Evolutionary conservation across 2,797 vertebrate species (phyloP).

Genomic region (Remorina albescens): DNA sequence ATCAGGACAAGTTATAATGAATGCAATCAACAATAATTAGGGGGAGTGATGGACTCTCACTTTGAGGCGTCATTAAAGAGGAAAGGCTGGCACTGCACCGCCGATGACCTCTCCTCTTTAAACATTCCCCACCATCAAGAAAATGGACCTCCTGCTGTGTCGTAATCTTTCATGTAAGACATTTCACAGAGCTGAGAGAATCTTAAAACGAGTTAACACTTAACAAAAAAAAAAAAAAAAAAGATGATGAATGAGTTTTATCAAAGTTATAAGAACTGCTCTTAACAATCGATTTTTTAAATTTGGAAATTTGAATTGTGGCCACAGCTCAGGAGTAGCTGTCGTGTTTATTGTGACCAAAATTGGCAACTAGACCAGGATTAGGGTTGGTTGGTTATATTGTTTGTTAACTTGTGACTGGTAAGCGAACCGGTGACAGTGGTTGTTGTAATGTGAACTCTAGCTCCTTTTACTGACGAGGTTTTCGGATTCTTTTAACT

Average conservation of each 20-base stretch:
- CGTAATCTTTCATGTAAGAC: slow-evolving; percentile 69
- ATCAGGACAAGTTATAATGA: slow-evolving; percentile 81
- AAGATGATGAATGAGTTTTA: slow-evolving; percentile 28
- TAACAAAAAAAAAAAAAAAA: slow-evolving; percentile 6
- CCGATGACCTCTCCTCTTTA: slow-evolving; percentile 76
- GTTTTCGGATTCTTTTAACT: too few species aligned
- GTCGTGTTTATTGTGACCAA: too few species aligned
- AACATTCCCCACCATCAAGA: slow-evolving; percentile 72
- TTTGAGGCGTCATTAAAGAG: slow-evolving; percentile 80
- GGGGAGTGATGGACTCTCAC: slow-evolving; percentile 81
- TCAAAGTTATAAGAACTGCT: neutral
- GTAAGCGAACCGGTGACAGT: too few species aligned
- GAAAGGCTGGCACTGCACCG: slow-evolving; percentile 70
- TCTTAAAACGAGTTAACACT: slow-evolving; percentile 38
- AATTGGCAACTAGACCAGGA: too few species aligned
- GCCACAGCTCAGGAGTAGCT: too few species aligned
- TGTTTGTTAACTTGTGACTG: too few species aligned
- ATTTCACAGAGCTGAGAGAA: slow-evolving; percentile 48
- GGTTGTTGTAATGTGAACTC: too few species aligned
- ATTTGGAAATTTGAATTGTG: neutral
- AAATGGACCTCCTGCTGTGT: slow-evolving; percentile 58
- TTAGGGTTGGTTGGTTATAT: too few species aligned
- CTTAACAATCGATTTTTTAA: neutral
- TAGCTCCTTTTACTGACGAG: too few species aligned
- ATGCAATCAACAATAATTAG: slow-evolving; percentile 87